Evolutionary conservation across 2,797 vertebrate species (phyloP).

Genomic region (Pteropus rufus): DNA sequence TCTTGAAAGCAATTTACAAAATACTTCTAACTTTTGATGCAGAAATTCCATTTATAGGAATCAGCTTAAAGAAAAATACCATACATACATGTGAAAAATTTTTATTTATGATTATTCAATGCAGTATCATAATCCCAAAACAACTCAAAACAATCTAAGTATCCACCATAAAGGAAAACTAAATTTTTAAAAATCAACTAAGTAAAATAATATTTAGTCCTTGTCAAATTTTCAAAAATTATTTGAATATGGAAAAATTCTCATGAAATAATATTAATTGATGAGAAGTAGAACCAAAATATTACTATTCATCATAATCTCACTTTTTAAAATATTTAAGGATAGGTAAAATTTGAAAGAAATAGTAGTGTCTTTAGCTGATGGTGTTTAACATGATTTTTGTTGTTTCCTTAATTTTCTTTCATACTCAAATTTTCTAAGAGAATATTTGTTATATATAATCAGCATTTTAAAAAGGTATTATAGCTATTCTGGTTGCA

Average conservation of each 20-base stretch:
- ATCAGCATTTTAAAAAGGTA: background rate
- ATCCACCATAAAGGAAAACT: background rate
- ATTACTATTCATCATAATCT: background rate
- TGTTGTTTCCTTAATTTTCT: background rate
- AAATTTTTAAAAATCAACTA: background rate
- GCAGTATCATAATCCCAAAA: background rate
- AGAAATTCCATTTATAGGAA: background rate
- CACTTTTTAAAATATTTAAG: background rate
- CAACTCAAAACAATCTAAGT: background rate
- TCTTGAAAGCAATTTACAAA: slow-evolving; percentile 39
- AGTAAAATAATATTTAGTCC: background rate
- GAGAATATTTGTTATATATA: background rate
- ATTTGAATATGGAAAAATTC: background rate
- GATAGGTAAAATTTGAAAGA: background rate
- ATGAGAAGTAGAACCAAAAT: background rate
- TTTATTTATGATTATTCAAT: background rate
- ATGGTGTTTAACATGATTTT: background rate
- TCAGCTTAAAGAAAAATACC: background rate
- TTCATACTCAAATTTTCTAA: background rate
- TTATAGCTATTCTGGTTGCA: background rate
- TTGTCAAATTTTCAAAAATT: background rate
- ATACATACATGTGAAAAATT: background rate
- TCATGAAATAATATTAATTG: background rate
- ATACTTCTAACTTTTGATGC: background rate
- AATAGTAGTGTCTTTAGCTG: background rate